Base-by-base conservation (phyloP, 2,888 invertebrate genomes). In the Hyposoter didymator region DNA sequence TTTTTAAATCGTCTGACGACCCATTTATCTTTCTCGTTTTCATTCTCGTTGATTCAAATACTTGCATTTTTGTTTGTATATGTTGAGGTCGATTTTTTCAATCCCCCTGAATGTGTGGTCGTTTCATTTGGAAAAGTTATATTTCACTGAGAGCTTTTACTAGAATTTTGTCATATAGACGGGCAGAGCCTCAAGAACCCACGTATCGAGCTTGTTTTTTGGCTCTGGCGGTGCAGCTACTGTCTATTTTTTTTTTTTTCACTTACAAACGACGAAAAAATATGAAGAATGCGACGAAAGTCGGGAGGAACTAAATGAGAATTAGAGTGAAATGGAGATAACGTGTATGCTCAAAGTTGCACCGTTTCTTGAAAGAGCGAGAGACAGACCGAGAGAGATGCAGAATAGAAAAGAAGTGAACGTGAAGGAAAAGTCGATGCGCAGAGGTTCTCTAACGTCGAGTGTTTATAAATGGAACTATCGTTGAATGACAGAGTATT, bases 171-270 rank as follows among this genome's bases (percentile, higher is more conserved):
- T 28, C 8, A 39, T 43, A 39, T 43, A 59, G 14, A 12, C 59
- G 19, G 43, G 43, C 69, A 28, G n/a, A n/a, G n/a, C 8, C 17
- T 4, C 35, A 32, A 10, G n/a, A 49, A n/a, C 4, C 28, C 8
- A n/a, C 49, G 70, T 49, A 70, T 70, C n/a, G n/a, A 70, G 32
- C 49, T 70, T 10, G 39, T 52, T 70, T 69, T 70, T 70, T 70
- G 49, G 32, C 35, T 49, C 43, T 59, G 17, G 22, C 12, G 43
- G 17, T 17, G 59, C 22, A 55, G 43, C 22, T 22, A n/a, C 22
- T 39, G 22, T 55, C 22, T 73, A 4, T 10, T 72, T 73, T 39
- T 39, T 39, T 39, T 39, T 39, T 39, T 7, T 39, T 10, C 0
- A 39, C 39, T 39, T 35, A 14, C 22, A 73, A 43, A 70, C 32